A percentile compares a stretch with the other conserved stretches of the same genome.
Conservation (phyloP, 2,113 vertebrate species). For the Petrocephalus zakoni region DNA sequence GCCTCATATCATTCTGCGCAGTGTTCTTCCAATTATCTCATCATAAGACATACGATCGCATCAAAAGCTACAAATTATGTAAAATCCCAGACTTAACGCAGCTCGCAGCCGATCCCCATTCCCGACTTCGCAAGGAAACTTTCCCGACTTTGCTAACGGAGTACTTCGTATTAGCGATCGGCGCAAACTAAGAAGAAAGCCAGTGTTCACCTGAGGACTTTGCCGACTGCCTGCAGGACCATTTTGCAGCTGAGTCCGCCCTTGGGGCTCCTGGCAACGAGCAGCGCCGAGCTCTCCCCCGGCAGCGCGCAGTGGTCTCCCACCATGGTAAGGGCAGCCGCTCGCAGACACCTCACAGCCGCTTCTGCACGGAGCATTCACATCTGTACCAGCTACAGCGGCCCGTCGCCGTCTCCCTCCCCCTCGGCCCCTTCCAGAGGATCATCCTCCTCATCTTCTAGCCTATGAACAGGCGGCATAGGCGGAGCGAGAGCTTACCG, state of each 20-base stretch:
- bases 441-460: neutral
- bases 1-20: neutral
- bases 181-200: constrained; percentile 18
- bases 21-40: neutral
- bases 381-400: neutral
- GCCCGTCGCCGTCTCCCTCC: neutral
- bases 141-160: neutral
- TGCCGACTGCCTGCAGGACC: constrained; percentile 88
- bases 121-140: neutral
- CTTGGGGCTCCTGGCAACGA: constrained; percentile 68
- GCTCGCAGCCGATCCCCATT: neutral
- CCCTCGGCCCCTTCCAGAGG: neutral
- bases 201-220: constrained; percentile 79
- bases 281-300: constrained; percentile 69
- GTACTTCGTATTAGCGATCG: neutral
- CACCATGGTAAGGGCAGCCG: constrained; percentile 55
- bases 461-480: neutral
- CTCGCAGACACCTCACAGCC: neutral
- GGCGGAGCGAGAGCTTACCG: neutral
- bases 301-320: constrained; percentile 69
- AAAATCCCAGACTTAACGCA: neutral
- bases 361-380: neutral
- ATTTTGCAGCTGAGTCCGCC: constrained; percentile 86
- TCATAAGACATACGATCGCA: neutral
- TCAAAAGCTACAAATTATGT: neutral